These are phyloP conservation scores for Cyanoderma ruficeps DNA, from an alignment of 2,113 vertebrate species.

Conservation along the genomic window DNA sequence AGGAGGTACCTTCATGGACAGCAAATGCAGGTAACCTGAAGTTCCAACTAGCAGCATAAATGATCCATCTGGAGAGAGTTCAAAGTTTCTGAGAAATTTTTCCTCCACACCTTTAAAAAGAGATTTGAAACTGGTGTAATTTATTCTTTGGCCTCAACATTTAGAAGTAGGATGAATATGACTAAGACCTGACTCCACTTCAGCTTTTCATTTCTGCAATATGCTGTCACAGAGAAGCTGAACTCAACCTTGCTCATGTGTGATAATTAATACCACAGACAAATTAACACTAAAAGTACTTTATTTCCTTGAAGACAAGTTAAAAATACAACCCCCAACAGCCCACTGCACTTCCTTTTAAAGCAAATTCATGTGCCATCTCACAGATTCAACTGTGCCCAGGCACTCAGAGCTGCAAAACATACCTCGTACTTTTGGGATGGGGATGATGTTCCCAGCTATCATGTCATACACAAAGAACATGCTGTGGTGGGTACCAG, in stretches of 20 bases:
- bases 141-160: not conserved
- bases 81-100: slow-evolving; percentile 83
- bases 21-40: slow-evolving; percentile 87
- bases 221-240: not conserved
- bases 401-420: not conserved
- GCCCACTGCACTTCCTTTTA: not conserved
- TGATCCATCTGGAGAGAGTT: slow-evolving; percentile 88
- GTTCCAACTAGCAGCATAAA: slow-evolving; percentile 87
- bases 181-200: not conserved
- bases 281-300: not conserved
- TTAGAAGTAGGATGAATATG: not conserved
- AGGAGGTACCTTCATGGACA: slow-evolving; percentile 86
- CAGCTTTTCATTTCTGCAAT: not conserved
- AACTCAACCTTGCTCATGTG: not conserved
- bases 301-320: not conserved
- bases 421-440: slow-evolving; percentile 85
- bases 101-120: slow-evolving; percentile 85
- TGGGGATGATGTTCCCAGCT: slow-evolving; percentile 83
- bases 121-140: not conserved
- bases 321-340: not conserved
- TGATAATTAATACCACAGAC: not conserved
- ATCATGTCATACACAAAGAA: slow-evolving; percentile 98
- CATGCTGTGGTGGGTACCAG: slow-evolving; percentile 83
- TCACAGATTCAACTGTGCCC: not conserved
- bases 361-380: not conserved